A percentile compares a stretch with the other conserved stretches of the same genome.
phyloP scores from a whole-genome alignment of 2,113 vertebrate genomes.

The Lepisosteus osseus region DNA sequence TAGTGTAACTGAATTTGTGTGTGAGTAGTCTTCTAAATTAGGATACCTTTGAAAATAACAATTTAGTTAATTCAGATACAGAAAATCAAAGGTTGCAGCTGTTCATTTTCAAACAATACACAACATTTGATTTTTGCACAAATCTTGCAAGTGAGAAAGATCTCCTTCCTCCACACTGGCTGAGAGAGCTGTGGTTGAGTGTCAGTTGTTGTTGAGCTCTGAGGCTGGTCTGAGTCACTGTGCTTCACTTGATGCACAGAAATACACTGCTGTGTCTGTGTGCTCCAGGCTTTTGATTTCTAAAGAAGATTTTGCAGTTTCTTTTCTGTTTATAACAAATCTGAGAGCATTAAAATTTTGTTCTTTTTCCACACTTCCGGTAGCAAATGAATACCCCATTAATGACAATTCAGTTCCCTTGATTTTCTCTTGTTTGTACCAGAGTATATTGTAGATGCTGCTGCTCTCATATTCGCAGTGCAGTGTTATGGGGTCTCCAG shows the following conservation, averaged over 20 bases:
- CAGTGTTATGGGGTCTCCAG: not conserved
- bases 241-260: not conserved
- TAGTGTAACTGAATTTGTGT: too few relatives aligned
- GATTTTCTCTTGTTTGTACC: not conserved
- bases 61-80: too few relatives aligned
- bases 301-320: not conserved
- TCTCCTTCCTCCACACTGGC: too few relatives aligned
- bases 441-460: not conserved
- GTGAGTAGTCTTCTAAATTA: too few relatives aligned
- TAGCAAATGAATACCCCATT: not conserved
- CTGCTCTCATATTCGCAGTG: not conserved
- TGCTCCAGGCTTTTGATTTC: not conserved
- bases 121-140: too few relatives aligned
- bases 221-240: not conserved
- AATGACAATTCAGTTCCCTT: not conserved
- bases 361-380: not conserved
- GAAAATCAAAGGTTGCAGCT: too few relatives aligned
- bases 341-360: not conserved
- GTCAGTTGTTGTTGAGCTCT: not conserved
- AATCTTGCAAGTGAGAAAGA: too few relatives aligned
- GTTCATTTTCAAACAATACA: too few relatives aligned
- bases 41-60: too few relatives aligned
- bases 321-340: not conserved
- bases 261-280: not conserved
- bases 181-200: too few relatives aligned